phyloP scores from a whole-genome alignment of 2,888 invertebrate species.

The Lasioglossum pauxillum region DNA sequence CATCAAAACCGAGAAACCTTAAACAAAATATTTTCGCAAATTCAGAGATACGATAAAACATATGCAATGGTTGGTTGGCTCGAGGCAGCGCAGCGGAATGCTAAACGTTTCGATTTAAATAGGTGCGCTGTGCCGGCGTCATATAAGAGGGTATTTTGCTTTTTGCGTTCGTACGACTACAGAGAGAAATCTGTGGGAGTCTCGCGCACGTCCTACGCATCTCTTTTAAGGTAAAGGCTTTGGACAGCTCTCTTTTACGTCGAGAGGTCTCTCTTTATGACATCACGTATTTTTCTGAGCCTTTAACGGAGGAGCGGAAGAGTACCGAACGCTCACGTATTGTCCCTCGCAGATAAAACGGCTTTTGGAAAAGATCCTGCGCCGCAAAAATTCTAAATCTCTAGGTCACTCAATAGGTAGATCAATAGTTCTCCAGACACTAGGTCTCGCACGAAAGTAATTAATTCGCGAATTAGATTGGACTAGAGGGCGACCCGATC shows the following conservation, averaged over 20 bases:
- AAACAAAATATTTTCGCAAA: neutral
- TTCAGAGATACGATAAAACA: neutral
- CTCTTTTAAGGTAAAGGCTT: neutral
- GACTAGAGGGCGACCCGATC: neutral
- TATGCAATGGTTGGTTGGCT: neutral
- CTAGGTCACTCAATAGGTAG: neutral
- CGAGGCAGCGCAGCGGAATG: neutral
- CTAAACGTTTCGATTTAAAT: neutral
- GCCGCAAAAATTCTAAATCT: neutral
- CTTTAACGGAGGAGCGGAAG: neutral
- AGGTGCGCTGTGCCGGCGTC: neutral
- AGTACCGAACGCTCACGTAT: neutral
- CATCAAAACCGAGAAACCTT: neutral
- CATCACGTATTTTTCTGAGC: neutral
- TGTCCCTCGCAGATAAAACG: neutral
- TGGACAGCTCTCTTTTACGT: neutral
- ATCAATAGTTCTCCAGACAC: neutral
- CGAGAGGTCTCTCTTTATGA: neutral
- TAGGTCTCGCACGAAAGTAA: neutral
- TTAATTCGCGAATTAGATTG: neutral
- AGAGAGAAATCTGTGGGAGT: neutral
- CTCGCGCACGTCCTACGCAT: neutral
- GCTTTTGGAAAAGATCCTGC: neutral
- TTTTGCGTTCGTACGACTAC: neutral
- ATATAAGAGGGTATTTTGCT: neutral